Conservation (phyloP, 2,888 invertebrate genomes). For the Oscheius sp. region DNA sequence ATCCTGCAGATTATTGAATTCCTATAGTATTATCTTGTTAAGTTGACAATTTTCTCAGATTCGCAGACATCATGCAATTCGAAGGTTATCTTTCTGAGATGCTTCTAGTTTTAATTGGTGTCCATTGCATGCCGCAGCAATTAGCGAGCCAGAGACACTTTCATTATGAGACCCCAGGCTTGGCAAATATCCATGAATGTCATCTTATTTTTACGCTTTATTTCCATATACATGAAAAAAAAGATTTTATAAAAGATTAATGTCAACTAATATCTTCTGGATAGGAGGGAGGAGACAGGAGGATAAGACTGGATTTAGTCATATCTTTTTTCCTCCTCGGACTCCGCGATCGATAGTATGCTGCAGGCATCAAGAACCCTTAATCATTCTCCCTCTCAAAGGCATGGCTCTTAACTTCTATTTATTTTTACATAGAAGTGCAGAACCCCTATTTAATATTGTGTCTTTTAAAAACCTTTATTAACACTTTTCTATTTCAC, state of each 20-base stretch:
- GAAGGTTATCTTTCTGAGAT: neutral
- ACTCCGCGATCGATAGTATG: conserved; percentile 26
- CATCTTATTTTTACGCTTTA: neutral
- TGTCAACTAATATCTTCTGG: neutral
- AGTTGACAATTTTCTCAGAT: too few species aligned
- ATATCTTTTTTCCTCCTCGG: conserved; percentile 25
- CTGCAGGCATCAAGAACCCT: conserved; percentile 32
- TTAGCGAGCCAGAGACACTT: conserved; percentile 29
- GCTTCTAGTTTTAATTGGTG: conserved; percentile 22
- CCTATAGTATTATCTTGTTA: too few species aligned
- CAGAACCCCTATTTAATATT: neutral
- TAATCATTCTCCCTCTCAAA: conserved; percentile 21
- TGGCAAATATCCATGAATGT: conserved; percentile 1
- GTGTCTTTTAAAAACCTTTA: neutral
- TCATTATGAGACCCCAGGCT: conserved; percentile 15
- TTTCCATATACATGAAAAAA: conserved; percentile 11
- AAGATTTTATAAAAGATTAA: neutral
- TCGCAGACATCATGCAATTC: too few species aligned
- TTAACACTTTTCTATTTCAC: neutral
- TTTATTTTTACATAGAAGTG: neutral
- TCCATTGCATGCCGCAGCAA: conserved; percentile 10
- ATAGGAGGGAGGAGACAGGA: neutral
- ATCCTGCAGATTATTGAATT: too few species aligned
- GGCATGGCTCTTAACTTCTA: conserved; percentile 15
- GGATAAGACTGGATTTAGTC: conserved; percentile 22